Percentiles rank a stretch among this genome's conserved stretches.
These are phyloP conservation scores for Gibbula magus DNA, from an alignment of 2,888 invertebrate species.

Conservation along the genomic window DNA sequence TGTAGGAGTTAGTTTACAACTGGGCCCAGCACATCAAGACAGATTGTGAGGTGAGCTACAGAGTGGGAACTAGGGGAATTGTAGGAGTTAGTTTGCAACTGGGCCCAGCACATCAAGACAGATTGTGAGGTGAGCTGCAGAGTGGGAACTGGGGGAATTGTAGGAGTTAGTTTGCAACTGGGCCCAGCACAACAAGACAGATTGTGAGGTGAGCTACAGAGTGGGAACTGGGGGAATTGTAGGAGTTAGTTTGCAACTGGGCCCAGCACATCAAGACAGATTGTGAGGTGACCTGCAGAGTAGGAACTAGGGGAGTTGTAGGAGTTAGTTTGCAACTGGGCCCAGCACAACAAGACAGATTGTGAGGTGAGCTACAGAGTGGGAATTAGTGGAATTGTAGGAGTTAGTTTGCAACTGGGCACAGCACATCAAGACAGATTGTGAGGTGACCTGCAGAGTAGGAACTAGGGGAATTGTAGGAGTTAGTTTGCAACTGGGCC, in stretches of 20 bases:
- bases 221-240: neutral
- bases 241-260: constrained; percentile 77
- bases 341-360: constrained; percentile 85
- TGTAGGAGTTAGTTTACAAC: constrained; percentile 46
- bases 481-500: constrained; percentile 78
- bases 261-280: constrained; percentile 85
- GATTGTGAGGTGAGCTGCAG: constrained; percentile 80
- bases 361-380: constrained; percentile 79
- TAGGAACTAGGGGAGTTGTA: neutral
- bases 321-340: constrained; percentile 77
- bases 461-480: neutral
- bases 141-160: neutral
- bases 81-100: constrained; percentile 73
- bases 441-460: constrained; percentile 77
- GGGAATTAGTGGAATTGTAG: neutral
- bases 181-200: constrained; percentile 85
- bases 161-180: constrained; percentile 77
- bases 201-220: constrained; percentile 79
- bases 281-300: constrained; percentile 79
- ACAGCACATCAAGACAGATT: constrained; percentile 86
- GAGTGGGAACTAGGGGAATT: neutral
- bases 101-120: constrained; percentile 86
- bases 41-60: constrained; percentile 80
- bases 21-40: constrained; percentile 87
- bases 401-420: constrained; percentile 78